These are phyloP conservation scores for Philaethria dido DNA, from an alignment of 2,888 invertebrate species.

Conservation along the genomic window DNA sequence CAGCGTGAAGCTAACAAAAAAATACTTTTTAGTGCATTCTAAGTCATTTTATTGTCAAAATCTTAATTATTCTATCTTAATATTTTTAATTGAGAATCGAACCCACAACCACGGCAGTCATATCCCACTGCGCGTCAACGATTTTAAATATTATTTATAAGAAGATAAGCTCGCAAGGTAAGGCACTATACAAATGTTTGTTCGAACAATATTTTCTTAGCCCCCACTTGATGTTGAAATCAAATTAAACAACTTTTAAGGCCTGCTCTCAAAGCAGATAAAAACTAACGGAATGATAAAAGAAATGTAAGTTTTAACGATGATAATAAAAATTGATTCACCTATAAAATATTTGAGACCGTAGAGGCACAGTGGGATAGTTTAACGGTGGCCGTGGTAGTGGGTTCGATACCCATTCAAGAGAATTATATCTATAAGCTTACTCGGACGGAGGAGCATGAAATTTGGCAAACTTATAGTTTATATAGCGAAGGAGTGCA, in stretches of 20 bases:
- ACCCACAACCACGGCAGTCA: background rate
- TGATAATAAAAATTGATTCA: conserved; percentile 36
- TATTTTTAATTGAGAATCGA: background rate
- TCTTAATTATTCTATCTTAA: no score
- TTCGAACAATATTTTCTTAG: conserved; percentile 75
- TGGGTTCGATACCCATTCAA: no score
- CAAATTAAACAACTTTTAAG: conserved; percentile 75
- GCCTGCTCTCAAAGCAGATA: conserved; percentile 65
- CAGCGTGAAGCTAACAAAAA: no score
- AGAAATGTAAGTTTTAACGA: conserved; percentile 44
- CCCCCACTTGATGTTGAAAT: conserved; percentile 78
- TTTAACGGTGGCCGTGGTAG: background rate
- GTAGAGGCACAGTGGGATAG: background rate
- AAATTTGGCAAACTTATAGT: no score
- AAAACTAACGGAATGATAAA: conserved; percentile 66
- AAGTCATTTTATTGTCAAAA: no score
- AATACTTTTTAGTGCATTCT: no score
- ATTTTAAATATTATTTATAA: conserved; percentile 53
- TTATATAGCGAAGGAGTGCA: no score
- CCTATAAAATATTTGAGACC: background rate
- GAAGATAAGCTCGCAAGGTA: conserved; percentile 66
- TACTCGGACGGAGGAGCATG: no score
- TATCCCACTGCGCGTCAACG: background rate
- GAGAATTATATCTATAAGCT: no score
- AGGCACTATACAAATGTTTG: conserved; percentile 72